phyloP scores from a whole-genome alignment of 2,797 vertebrate genomes.

The Dromococcyx pavoninus region DNA sequence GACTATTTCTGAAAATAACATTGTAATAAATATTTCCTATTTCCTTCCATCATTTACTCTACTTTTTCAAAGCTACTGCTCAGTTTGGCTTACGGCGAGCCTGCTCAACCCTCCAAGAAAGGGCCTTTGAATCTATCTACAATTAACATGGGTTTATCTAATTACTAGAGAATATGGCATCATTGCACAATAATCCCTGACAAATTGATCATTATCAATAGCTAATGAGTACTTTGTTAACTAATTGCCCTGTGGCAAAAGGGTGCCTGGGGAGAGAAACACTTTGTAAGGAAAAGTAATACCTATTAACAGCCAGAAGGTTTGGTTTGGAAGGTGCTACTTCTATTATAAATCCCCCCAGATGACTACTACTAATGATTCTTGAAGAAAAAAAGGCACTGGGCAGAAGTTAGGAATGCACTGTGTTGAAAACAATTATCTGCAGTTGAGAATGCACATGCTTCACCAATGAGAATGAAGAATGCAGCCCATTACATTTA shows the following conservation, averaged over 20 bases:
- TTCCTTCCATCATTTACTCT: neutral
- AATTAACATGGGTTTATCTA: slow-evolving; percentile 64
- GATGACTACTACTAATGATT: neutral
- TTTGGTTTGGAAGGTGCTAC: neutral
- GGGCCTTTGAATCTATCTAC: slow-evolving; percentile 8
- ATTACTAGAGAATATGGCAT: slow-evolving; percentile 40
- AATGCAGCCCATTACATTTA: neutral
- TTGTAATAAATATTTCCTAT: neutral
- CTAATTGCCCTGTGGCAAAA: slow-evolving; percentile 49
- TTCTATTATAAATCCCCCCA: slow-evolving; percentile 32
- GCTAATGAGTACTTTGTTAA: slow-evolving; percentile 65
- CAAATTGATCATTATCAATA: slow-evolving; percentile 69
- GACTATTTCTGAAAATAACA: slow-evolving; percentile 16
- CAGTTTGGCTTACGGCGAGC: neutral
- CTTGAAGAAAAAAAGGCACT: neutral
- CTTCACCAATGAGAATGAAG: slow-evolving; percentile 17
- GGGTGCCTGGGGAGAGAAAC: neutral
- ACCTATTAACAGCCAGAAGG: slow-evolving; percentile 22
- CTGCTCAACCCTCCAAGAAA: neutral
- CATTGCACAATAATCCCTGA: slow-evolving; percentile 48
- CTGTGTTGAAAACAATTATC: neutral
- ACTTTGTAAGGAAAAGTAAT: slow-evolving; percentile 40
- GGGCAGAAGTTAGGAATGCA: neutral
- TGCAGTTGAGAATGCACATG: neutral
- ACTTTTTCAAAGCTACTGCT: neutral